Conservation (phyloP, 2,113 vertebrate genomes). For the Macaca mulatta region DNA sequence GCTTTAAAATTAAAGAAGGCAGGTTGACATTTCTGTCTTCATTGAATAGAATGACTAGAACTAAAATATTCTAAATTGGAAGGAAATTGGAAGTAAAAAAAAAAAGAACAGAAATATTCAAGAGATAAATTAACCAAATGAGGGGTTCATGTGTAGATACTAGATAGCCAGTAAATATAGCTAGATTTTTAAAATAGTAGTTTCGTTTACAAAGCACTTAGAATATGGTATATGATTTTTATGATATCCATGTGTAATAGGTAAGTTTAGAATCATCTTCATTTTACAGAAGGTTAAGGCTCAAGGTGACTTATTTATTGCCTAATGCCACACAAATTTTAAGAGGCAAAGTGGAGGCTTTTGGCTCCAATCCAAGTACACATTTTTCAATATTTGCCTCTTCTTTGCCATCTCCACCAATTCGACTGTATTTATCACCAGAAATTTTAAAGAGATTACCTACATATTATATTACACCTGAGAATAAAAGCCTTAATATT, state of each 20-base stretch:
- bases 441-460: neutral
- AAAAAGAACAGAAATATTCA: neutral
- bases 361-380: neutral
- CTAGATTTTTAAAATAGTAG: neutral
- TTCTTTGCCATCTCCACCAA: neutral
- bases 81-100: neutral
- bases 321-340: conserved; percentile 1
- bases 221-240: neutral
- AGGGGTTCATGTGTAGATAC: neutral
- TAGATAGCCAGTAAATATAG: neutral
- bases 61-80: neutral
- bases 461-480: neutral
- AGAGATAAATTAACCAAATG: neutral
- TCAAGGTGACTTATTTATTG: neutral
- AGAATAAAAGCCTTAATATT: neutral
- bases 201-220: neutral
- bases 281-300: neutral
- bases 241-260: neutral
- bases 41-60: neutral
- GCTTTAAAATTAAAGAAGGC: neutral
- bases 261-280: neutral
- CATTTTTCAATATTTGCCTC: neutral
- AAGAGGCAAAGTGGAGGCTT: neutral
- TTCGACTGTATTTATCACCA: neutral
- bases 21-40: neutral